Conservation (phyloP, 2,888 invertebrate genomes). For the Dicyrtomina minuta region DNA sequence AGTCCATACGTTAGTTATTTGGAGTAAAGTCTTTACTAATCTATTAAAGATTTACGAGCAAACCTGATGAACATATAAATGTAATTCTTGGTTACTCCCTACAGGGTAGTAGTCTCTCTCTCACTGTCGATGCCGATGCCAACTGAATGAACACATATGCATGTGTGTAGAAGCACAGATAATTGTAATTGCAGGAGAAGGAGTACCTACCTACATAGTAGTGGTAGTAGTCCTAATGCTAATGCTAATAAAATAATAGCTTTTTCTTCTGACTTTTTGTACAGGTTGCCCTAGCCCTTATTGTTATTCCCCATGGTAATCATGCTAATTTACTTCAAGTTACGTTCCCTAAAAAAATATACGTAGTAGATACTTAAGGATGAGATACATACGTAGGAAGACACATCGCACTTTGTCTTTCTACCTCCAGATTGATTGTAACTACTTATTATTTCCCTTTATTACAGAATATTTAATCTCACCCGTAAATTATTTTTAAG, state of each 20-base stretch:
- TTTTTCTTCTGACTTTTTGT: neutral
- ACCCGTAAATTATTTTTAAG: slow-evolving; percentile 9
- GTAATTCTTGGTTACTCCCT: too few species aligned
- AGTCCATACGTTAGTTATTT: neutral
- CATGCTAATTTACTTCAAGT: slow-evolving; percentile 18
- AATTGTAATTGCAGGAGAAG: too few species aligned
- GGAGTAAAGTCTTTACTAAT: slow-evolving; percentile 18
- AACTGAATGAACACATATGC: too few species aligned
- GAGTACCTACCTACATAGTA: too few species aligned
- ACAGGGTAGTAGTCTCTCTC: too few species aligned
- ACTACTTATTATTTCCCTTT: slow-evolving; percentile 13
- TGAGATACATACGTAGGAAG: neutral
- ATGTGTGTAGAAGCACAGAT: too few species aligned
- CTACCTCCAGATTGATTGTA: neutral
- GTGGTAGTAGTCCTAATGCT: neutral
- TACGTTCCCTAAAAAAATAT: neutral
- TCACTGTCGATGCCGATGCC: too few species aligned
- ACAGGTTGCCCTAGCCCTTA: neutral
- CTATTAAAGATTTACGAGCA: slow-evolving; percentile 27
- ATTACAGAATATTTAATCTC: neutral
- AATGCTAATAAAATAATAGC: slow-evolving; percentile 4
- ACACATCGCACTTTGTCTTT: too few species aligned
- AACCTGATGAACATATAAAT: neutral
- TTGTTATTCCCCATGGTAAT: slow-evolving; percentile 11
- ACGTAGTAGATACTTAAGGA: too few species aligned